Conservation (phyloP, 2,888 invertebrate species). For the Microctonus hyperodae region DNA sequence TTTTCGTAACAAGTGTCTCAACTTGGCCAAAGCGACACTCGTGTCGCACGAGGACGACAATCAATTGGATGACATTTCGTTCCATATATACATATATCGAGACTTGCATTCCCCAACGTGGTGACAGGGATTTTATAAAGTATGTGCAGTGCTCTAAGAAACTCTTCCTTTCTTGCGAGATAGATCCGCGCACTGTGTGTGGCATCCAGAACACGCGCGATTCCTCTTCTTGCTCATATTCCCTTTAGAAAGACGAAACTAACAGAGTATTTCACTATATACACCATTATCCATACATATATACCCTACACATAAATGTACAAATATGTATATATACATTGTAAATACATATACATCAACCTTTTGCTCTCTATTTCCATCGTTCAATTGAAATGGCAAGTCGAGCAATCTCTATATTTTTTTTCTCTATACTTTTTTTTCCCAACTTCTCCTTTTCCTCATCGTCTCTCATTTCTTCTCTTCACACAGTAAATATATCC, state of each 20-base stretch:
- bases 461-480: constrained; percentile 20
- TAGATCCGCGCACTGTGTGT: constrained; percentile 29
- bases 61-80: background rate
- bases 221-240: constrained; percentile 33
- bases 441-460: background rate
- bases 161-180: constrained; percentile 43
- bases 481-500: background rate
- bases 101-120: constrained; percentile 46
- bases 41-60: constrained; percentile 10
- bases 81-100: constrained; percentile 26
- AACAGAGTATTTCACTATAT: constrained; percentile 17
- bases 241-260: constrained; percentile 14
- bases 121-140: constrained; percentile 48
- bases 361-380: constrained; percentile 30
- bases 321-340: no score
- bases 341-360: background rate
- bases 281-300: background rate
- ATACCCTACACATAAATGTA: no score
- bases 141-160: constrained; percentile 24
- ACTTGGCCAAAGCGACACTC: constrained; percentile 1
- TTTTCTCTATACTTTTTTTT: constrained; percentile 7
- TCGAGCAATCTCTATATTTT: background rate
- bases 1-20: constrained; percentile 23
- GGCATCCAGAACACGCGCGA: constrained; percentile 35
- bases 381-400: constrained; percentile 18